Conservation (phyloP, 2,797 vertebrate genomes). For the Botia kubotai region DNA sequence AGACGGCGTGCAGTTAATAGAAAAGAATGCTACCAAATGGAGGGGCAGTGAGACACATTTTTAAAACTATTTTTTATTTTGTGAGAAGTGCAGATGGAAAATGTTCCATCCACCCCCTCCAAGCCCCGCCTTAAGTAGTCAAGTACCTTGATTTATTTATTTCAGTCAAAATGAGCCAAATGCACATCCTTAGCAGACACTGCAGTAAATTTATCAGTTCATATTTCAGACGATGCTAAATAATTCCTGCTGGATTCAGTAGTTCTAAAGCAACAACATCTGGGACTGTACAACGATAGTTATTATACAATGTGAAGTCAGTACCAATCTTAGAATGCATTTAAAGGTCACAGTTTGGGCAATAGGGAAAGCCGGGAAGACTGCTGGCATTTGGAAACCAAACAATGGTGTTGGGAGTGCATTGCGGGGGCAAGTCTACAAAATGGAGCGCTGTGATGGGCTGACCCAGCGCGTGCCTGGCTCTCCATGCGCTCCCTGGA, state of each 20-base stretch:
- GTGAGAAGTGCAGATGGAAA: background rate
- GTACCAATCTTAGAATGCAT: constrained; percentile 20
- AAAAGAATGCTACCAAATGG: constrained; percentile 5
- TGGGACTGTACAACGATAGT: background rate
- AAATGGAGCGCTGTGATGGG: constrained; percentile 44
- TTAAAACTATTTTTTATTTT: constrained; percentile 31
- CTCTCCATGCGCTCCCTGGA: constrained; percentile 58
- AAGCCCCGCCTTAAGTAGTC: background rate
- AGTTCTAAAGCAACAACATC: constrained; percentile 6
- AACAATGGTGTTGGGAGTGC: constrained; percentile 40
- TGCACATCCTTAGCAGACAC: background rate
- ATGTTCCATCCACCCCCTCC: background rate
- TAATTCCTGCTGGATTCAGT: background rate
- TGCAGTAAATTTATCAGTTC: constrained; percentile 2
- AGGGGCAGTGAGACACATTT: background rate
- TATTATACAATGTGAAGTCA: constrained; percentile 13
- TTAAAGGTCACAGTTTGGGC: constrained; percentile 18
- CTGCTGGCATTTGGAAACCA: constrained; percentile 55
- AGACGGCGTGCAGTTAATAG: background rate
- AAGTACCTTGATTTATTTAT: background rate
- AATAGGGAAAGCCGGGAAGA: constrained; percentile 19
- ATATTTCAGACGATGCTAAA: background rate
- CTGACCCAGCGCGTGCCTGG: constrained; percentile 39
- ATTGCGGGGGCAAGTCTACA: constrained; percentile 37
- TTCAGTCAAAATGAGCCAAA: constrained; percentile 10